phyloP scores from a whole-genome alignment of 2,113 vertebrate species.

The Microcebus jonahi region DNA sequence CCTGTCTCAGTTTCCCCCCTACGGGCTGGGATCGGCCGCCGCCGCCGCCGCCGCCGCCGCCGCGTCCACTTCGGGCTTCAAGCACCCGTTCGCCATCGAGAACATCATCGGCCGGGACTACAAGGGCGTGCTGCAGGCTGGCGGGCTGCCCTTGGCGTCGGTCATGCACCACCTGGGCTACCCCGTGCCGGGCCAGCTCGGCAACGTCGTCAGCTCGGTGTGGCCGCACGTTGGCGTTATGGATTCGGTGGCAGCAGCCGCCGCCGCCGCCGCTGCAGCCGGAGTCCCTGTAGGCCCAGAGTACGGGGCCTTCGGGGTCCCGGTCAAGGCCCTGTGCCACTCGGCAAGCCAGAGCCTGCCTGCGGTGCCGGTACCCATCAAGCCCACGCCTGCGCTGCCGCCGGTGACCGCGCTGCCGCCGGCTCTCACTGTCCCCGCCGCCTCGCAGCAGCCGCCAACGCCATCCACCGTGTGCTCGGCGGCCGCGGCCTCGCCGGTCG shows the following conservation, averaged over 20 bases:
- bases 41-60: slow-evolving; percentile 73
- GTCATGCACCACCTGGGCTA: slow-evolving; percentile 97
- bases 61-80: slow-evolving; percentile 89
- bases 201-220: slow-evolving; percentile 94
- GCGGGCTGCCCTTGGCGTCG: slow-evolving; percentile 93
- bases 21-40: slow-evolving; percentile 76
- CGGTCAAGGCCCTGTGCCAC: slow-evolving; percentile 94
- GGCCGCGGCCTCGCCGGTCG: slow-evolving; percentile 74
- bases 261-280: slow-evolving; percentile 81
- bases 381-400: slow-evolving; percentile 92
- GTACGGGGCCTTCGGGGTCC: slow-evolving; percentile 93
- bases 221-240: slow-evolving; percentile 97
- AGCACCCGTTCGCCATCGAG: slow-evolving; percentile 96
- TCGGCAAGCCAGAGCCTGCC: slow-evolving; percentile 90
- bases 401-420: slow-evolving; percentile 86
- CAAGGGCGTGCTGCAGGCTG: slow-evolving; percentile 93
- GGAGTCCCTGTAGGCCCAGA: slow-evolving; percentile 90
- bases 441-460: slow-evolving; percentile 61
- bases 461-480: slow-evolving; percentile 85
- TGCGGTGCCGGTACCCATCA: slow-evolving; percentile 96
- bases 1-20: slow-evolving; percentile 91
- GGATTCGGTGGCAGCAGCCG: slow-evolving; percentile 88
- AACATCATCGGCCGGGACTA: slow-evolving; percentile 97
- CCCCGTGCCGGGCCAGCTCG: slow-evolving; percentile 92
- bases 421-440: slow-evolving; percentile 84